Evolutionary conservation across 2,797 vertebrate species (phyloP).

Genomic region (Macrochelys suwanniensis): DNA sequence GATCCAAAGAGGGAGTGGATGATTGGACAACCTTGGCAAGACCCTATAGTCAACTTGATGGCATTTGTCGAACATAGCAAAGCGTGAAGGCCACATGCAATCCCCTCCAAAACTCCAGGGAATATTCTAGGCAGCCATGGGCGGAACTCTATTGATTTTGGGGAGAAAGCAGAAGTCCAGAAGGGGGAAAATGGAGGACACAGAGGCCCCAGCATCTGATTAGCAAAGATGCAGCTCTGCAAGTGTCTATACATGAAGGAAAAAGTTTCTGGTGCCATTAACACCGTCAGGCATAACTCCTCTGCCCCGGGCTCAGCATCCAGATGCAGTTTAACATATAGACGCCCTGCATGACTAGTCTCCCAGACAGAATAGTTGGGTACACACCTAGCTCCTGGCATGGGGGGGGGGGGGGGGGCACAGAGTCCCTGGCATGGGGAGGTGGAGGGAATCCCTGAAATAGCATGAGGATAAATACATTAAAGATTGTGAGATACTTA

Average conservation of each 20-base stretch:
- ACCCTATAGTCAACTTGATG: slow-evolving; percentile 19
- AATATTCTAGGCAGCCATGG: too few relatives aligned
- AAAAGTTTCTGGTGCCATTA: too few relatives aligned
- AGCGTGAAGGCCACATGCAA: too few relatives aligned
- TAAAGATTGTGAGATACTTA: neutral
- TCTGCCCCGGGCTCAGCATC: neutral
- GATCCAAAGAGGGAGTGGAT: neutral
- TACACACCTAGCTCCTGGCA: neutral
- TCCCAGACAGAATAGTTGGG: neutral
- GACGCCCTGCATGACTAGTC: neutral
- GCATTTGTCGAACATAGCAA: neutral
- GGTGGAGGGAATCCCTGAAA: neutral
- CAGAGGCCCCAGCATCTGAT: too few relatives aligned
- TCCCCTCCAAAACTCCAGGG: too few relatives aligned
- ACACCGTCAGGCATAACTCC: too few relatives aligned
- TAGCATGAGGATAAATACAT: neutral
- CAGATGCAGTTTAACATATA: neutral
- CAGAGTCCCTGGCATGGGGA: neutral
- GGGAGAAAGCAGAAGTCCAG: too few relatives aligned
- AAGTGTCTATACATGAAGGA: too few relatives aligned
- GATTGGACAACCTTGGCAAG: neutral
- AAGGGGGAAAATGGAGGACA: too few relatives aligned
- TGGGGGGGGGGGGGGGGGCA: neutral
- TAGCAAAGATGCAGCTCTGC: too few relatives aligned
- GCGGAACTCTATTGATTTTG: too few relatives aligned